Base-by-base conservation (phyloP, 2,797 vertebrate species). In the Gallinago nigripennis region DNA sequence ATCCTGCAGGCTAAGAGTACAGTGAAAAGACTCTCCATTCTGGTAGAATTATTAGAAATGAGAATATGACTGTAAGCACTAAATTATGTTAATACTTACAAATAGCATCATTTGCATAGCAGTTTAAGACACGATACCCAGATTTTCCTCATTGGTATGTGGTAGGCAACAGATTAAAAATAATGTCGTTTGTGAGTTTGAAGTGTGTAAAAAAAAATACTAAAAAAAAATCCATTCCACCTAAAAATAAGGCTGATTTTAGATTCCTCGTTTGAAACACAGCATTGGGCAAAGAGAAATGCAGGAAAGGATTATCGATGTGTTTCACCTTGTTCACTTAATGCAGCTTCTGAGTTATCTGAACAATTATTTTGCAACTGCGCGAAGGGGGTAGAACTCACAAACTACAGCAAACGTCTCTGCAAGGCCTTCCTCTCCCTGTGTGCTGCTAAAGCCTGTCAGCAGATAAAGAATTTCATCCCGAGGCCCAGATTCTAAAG, bases 21-120 rank as follows among this genome's bases (percentile, higher is more conserved):
- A 96, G 95, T 97, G 97, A 97, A 98, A 97, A 97, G 94, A 81
- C 93, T 97, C 97, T 98, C 97, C 97, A 98, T 98, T 98, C 97
- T 94, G 95, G 78, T 92, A 97, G 97, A 98, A 98, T 98, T 98
- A 98, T 98, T 98, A 98, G 98, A 97, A 98, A 98, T 87, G 97
- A 98, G 97, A 98, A 96, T 95, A 98, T 98, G 98, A 98, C 98
- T 98, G 97, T 98, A 98, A 98, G 98, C 98, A 98, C 97, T 98
- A 98, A 98, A 98, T 98, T 98, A 98, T 98, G 98, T 98, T 98
- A 98, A 98, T 98, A 97, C 97, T 98, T 98, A 98, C 97, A 98
- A 98, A 98, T 98, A 93, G 97, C 97, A 94, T 98, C 97, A 98
- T 98, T 98, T 98, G 98, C 98, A 98, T 98, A 98, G 97, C 97